Percentiles rank a stretch among this genome's conserved stretches.
These are phyloP conservation scores for Cyanoliseus patagonus DNA, from an alignment of 2,113 vertebrate species.

Conservation along the genomic window DNA sequence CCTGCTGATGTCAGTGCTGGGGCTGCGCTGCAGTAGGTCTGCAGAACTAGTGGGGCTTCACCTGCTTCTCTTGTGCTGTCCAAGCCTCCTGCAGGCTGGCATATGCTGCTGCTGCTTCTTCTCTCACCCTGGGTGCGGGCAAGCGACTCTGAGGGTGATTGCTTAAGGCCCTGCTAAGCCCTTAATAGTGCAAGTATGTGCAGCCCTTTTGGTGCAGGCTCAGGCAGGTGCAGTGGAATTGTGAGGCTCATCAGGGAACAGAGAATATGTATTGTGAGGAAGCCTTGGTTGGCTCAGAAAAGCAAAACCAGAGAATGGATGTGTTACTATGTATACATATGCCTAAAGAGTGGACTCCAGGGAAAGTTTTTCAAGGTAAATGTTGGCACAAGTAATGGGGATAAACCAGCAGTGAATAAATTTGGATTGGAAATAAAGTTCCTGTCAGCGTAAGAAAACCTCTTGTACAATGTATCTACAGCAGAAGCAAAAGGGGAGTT, in stretches of 20 bases:
- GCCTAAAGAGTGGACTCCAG: neutral
- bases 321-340: neutral
- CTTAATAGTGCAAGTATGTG: too few species aligned
- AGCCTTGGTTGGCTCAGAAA: neutral
- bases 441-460: neutral
- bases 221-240: neutral
- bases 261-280: neutral
- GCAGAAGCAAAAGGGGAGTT: neutral
- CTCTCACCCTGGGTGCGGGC: neutral
- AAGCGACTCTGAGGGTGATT: fast-evolving
- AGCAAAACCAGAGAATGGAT: neutral
- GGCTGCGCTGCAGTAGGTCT: fast-evolving
- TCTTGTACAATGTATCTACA: neutral
- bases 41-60: neutral
- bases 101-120: neutral
- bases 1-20: neutral
- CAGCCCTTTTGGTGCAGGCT: neutral
- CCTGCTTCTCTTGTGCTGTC: neutral
- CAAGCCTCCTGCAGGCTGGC: neutral
- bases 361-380: neutral
- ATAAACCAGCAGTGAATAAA: neutral
- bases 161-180: neutral
- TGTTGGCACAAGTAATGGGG: neutral
- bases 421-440: neutral
- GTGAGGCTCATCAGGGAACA: neutral